Base-by-base conservation (phyloP, 2,113 vertebrate species). In the Pseudorhombus dupliciocellatus region DNA sequence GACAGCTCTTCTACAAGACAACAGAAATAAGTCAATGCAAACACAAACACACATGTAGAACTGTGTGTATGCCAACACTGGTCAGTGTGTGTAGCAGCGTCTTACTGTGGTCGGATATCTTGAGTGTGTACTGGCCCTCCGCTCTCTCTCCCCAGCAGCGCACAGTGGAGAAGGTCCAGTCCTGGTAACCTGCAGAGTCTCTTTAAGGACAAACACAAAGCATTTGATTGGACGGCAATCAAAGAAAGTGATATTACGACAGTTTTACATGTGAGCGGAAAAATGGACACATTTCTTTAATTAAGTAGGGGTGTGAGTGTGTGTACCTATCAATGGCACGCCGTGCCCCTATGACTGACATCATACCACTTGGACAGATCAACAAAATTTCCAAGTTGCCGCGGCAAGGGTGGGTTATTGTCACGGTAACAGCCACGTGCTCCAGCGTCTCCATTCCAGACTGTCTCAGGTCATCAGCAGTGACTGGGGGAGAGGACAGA, bases 161-260 rank as follows among this genome's bases (percentile, higher is more conserved):
- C 50, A 99, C 97, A 0, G 96, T 97, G 80, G 97, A 99, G 89
- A 99, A 99, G 20, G 96, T 98, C 98, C 98, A 99, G 80, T 97
- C 97, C 0, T 91, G 90, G 65, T 96, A 96, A 51, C 97, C 97
- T 0, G 81, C 87, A 57, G 94, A 60, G 62, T 99, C 96, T 80
- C 97, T 94, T 75, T 50, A n/a, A n/a, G 46, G 18, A 50, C 28
- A 5, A 0, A 42, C 20, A 72, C 14, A 71, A 37, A 58, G 16
- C 63, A 4, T 25, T 26, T 25, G 18, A 48, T 37, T 18, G 20
- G 46, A 54, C 16, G 10, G 18, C 26, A 62, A 9, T 50, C 40
- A 21, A 15, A 54, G 54, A 7, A 16, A n/a, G 4, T 54, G 21
- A 20, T 44, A 16, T 40, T n/a, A 40, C 1, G 14, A 42, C 2